phyloP scores from a whole-genome alignment of 2,888 invertebrate genomes.

The Nemotelus nigrinus region DNA sequence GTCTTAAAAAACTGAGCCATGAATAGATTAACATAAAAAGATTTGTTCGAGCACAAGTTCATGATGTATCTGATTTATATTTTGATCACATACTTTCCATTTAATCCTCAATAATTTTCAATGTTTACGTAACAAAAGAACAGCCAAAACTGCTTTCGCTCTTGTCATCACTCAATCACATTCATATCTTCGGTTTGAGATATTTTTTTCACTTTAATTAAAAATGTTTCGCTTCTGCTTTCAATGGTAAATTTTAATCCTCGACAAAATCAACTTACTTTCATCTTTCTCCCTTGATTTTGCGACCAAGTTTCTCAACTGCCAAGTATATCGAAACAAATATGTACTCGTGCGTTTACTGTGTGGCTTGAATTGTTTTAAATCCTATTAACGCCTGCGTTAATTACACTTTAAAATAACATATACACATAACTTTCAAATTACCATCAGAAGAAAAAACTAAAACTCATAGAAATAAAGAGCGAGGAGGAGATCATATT shows the following conservation, averaged over 20 bases:
- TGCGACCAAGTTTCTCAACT: neutral
- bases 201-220: constrained; percentile 35
- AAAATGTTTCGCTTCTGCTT: neutral
- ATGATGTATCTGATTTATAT: neutral
- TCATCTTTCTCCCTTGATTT: neutral
- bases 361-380: constrained; percentile 37
- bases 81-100: neutral
- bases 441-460: constrained; percentile 39
- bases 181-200: neutral
- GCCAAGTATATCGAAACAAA: neutral
- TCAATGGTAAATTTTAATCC: neutral
- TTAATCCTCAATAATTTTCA: neutral
- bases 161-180: constrained; percentile 1
- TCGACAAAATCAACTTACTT: neutral
- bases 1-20: neutral
- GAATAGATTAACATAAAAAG: neutral
- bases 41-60: neutral
- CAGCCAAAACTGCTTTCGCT: neutral
- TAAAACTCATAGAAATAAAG: neutral
- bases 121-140: neutral
- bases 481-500: neutral
- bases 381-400: constrained; percentile 51
- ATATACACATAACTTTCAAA: constrained; percentile 46
- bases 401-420: constrained; percentile 51
- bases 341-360: neutral